Evolutionary conservation across 2,113 vertebrate species (phyloP), one percentile per base, ranked within the genome.

Genomic region (Carettochelys insculpta): DNA sequence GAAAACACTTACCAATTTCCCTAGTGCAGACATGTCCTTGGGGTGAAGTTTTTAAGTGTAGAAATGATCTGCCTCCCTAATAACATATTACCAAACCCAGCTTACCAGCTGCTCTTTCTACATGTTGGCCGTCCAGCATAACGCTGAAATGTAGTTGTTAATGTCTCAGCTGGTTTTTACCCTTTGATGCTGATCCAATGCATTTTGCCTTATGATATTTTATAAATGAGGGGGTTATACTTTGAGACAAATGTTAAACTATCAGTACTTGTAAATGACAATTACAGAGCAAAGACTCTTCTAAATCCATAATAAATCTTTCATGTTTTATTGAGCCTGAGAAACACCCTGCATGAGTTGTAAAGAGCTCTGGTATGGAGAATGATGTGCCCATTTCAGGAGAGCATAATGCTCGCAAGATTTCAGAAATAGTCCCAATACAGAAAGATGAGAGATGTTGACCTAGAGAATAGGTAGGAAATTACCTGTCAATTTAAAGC

Each of bases 361-460:
- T 71, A 71, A 41, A 12, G 38, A 8, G 5, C 19, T 43, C 68
- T 25, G 11, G 20, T 41, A 22, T 22, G 38, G 11, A 41, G 16
- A 22, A 25, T 41, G 11, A 24, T 10, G 6, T 25, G 22, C 38
- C 10, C 22, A 20, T 71, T 38, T 22, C 4, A 3, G 68, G 68
- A 48, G 50, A 50, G 47, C 83, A 34, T n/a, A 1, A 10, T 11
- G 2, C 3, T 58, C 41, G 8, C 41, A 8, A 13, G 20, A n/a
- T 73, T 48, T 56, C n/a, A 20, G 73, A 25, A 3, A 43, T 12
- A 27, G 22, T 71, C 54, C 61, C 52, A 25, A 8, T 51, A 10
- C 16, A 51, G n/a, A 52, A 5, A 52, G 0, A 68, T 88, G n/a
- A 77, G 34, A 8, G 41, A 1, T 0, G 14, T 50, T 83, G 73